Percentiles rank a stretch among this genome's conserved stretches.
Conservation (phyloP, 2,113 vertebrate species). For the Phocoena phocoena region DNA sequence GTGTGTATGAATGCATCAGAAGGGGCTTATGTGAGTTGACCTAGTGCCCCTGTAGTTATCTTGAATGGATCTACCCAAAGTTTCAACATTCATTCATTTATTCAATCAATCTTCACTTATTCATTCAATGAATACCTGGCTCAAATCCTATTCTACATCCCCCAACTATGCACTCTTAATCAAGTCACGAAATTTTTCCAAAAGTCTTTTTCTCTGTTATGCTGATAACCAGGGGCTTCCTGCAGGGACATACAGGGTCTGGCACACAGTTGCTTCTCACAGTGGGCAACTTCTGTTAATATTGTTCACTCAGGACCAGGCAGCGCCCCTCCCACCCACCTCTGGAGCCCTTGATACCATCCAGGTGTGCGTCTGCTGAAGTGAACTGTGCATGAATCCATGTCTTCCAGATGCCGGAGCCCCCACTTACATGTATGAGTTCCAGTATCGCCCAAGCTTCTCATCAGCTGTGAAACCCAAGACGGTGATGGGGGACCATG, state of each 20-base stretch:
- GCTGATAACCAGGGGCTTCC: not conserved
- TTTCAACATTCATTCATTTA: not conserved
- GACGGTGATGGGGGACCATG: constrained; percentile 81
- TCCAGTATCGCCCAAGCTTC: constrained; percentile 74
- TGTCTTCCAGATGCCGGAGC: constrained; percentile 81
- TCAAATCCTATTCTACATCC: rapidly evolving
- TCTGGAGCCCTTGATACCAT: not conserved
- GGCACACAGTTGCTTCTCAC: not conserved
- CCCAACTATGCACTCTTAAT: rapidly evolving
- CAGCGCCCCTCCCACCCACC: no score
- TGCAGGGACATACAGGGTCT: not conserved
- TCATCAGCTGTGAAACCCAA: constrained; percentile 52
- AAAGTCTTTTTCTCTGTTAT: rapidly evolving
- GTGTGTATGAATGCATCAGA: rapidly evolving
- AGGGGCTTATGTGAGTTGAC: not conserved
- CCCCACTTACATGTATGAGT: constrained; percentile 83
- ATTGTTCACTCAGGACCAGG: not conserved
- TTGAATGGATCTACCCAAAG: not conserved
- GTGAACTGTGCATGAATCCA: not conserved
- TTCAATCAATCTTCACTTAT: not conserved
- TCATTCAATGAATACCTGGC: not conserved
- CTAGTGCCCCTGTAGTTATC: not conserved
- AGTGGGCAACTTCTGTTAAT: not conserved
- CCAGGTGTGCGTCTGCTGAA: rapidly evolving
- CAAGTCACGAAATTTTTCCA: no score